Conservation (phyloP, 2,797 vertebrate species). For the Microctenopoma stevenorrisi region DNA sequence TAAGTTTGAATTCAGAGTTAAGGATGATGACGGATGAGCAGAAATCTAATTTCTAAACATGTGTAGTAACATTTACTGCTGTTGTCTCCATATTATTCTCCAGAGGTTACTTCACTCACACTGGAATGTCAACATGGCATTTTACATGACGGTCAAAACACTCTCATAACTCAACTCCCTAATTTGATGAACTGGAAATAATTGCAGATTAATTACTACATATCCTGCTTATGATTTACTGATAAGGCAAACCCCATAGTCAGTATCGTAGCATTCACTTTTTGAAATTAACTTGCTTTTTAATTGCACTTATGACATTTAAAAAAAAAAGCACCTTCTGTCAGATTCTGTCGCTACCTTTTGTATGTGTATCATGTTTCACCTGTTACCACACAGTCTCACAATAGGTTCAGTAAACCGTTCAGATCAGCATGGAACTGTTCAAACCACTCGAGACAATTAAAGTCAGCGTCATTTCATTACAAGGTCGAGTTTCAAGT, state of each 20-base stretch:
- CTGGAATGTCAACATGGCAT: conserved; percentile 24
- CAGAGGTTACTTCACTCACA: neutral
- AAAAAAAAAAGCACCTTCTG: neutral
- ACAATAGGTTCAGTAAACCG: neutral
- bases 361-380: conserved; percentile 3
- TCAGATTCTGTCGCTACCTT: neutral
- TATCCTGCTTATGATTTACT: neutral
- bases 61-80: too few relatives aligned
- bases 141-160: conserved; percentile 14
- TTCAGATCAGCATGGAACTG: too few relatives aligned
- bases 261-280: neutral
- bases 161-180: conserved; percentile 1
- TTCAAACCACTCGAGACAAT: too few relatives aligned
- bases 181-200: neutral
- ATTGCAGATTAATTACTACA: too few relatives aligned
- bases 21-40: neutral
- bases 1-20: too few relatives aligned
- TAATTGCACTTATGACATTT: too few relatives aligned
- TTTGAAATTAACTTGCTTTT: neutral
- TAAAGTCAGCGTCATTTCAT: too few relatives aligned
- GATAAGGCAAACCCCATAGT: neutral
- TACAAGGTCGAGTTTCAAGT: too few relatives aligned
- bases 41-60: neutral
- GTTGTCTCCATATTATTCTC: too few relatives aligned
- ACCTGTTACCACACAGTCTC: neutral